Conservation (phyloP, 2,113 vertebrate genomes). For the Laterallus jamaicensis region DNA sequence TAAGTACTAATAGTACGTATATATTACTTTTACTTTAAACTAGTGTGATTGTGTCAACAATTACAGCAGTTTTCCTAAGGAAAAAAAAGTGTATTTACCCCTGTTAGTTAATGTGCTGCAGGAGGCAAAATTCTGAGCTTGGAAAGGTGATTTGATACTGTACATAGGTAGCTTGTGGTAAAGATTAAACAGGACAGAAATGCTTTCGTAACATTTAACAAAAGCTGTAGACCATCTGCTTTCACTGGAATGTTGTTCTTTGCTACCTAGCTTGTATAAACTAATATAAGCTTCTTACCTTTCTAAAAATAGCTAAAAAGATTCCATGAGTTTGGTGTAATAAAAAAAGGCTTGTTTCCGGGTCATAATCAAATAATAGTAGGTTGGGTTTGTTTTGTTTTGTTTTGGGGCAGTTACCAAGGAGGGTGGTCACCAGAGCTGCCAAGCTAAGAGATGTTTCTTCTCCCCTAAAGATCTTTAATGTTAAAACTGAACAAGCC, state of each 20-base stretch:
- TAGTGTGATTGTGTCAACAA: background rate
- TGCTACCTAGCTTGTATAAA: background rate
- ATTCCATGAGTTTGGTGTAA: accelerated
- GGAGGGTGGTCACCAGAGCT: background rate
- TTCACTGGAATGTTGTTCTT: background rate
- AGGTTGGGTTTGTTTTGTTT: background rate
- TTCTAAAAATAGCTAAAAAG: background rate
- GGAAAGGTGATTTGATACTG: background rate
- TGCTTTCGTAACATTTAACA: background rate
- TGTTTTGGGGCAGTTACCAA: background rate
- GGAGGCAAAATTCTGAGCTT: background rate
- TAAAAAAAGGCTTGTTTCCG: background rate
- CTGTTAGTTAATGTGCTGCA: background rate
- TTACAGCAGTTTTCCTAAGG: background rate
- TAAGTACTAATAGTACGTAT: background rate
- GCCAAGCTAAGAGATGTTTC: background rate
- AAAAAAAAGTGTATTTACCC: background rate
- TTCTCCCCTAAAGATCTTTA: background rate
- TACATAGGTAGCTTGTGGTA: background rate
- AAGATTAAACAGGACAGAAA: background rate
- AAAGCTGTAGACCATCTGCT: background rate
- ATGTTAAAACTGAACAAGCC: background rate
- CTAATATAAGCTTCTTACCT: background rate
- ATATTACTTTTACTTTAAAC: background rate
- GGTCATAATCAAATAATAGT: background rate